These are phyloP conservation scores for Argyra leucocephala DNA, from an alignment of 2,888 invertebrate genomes.

Conservation along the genomic window DNA sequence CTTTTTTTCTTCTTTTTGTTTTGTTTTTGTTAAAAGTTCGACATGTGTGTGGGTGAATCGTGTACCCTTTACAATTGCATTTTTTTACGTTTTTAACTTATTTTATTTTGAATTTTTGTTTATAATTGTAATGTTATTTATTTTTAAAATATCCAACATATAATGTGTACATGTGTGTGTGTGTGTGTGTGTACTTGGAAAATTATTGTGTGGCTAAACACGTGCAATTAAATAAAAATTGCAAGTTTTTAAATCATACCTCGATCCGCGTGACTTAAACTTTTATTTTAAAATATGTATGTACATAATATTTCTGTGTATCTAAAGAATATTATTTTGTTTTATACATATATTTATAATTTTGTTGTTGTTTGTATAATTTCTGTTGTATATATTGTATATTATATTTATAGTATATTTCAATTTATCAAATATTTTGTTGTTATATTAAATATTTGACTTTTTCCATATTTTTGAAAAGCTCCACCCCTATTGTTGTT, in stretches of 20 bases:
- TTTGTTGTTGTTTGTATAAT: no score
- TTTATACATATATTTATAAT: neutral
- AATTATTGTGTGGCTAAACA: neutral
- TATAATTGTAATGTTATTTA: no score
- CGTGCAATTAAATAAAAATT: neutral
- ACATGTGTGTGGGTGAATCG: neutral
- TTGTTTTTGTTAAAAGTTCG: neutral
- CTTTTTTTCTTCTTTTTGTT: neutral
- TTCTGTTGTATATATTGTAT: no score
- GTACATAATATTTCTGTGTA: neutral
- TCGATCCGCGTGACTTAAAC: constrained; percentile 19
- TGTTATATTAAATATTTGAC: no score
- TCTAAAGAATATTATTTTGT: neutral
- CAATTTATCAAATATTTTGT: no score
- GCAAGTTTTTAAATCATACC: neutral
- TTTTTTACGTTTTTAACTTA: neutral
- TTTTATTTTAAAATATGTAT: constrained; percentile 15
- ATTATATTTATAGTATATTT: no score
- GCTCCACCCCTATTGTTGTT: constrained; percentile 6
- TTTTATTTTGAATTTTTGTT: neutral
- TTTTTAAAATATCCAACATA: no score
- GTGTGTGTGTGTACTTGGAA: neutral
- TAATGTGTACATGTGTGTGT: no score
- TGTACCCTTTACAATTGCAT: neutral
- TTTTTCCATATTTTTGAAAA: neutral